Evolutionary conservation across 2,888 invertebrate genomes (phyloP).

Genomic region (Catonia carolina): DNA sequence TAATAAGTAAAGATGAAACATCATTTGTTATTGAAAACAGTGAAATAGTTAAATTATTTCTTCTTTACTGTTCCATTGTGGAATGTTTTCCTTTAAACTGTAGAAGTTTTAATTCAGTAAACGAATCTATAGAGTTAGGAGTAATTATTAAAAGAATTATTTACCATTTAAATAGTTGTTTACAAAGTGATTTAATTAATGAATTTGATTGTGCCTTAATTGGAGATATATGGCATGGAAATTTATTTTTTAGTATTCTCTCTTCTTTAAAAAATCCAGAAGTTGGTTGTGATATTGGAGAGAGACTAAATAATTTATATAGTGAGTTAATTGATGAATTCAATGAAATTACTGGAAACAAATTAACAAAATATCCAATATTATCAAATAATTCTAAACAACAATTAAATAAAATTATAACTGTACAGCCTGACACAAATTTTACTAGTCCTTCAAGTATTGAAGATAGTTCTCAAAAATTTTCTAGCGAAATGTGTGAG

Average conservation of each 20-base stretch:
- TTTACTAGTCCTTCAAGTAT: background rate
- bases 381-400: background rate
- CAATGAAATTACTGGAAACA: background rate
- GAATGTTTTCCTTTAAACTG: background rate
- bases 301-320: background rate
- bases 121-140: background rate
- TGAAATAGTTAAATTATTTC: no score
- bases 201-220: background rate
- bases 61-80: no score
- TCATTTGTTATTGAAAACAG: no score
- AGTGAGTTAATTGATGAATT: background rate
- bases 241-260: background rate
- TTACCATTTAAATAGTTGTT: background rate
- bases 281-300: background rate
- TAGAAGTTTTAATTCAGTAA: background rate
- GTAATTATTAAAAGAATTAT: background rate
- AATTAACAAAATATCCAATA: background rate
- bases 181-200: background rate
- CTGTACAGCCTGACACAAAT: background rate
- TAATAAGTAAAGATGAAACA: no score
- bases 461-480: background rate
- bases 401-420: background rate
- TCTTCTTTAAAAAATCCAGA: background rate
- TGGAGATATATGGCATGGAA: conserved; percentile 16
- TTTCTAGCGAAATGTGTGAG: background rate